phyloP scores from a whole-genome alignment of 2,797 vertebrate species.

The Neomorphus geoffroyi region DNA sequence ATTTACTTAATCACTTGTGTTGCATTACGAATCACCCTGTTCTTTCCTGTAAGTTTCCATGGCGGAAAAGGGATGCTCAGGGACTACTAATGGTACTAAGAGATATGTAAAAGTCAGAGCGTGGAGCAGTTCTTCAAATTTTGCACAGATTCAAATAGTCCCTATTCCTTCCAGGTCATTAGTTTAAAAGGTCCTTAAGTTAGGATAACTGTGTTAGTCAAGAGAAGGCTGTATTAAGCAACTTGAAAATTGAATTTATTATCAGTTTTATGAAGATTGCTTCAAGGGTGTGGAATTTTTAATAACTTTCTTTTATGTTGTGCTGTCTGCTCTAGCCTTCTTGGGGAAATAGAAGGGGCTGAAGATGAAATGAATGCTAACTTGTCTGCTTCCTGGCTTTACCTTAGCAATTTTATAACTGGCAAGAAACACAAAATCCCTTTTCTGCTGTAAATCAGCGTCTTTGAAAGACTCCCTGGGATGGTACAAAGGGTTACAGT shows the following conservation, averaged over 20 bases:
- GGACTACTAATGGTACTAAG: slow-evolving; percentile 36
- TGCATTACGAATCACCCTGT: slow-evolving; percentile 56
- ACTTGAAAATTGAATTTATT: slow-evolving; percentile 65
- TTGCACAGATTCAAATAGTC: slow-evolving; percentile 45
- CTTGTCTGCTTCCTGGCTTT: neutral
- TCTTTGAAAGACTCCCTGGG: slow-evolving; percentile 39
- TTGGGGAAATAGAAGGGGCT: slow-evolving; percentile 27
- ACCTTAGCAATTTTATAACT: slow-evolving; percentile 45
- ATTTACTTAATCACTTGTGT: slow-evolving; percentile 50
- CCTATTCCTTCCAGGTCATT: slow-evolving; percentile 53
- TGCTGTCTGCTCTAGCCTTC: slow-evolving; percentile 35
- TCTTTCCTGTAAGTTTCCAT: slow-evolving; percentile 41
- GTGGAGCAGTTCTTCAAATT: slow-evolving; percentile 8
- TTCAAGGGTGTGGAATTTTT: slow-evolving; percentile 44
- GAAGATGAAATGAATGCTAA: slow-evolving; percentile 36
- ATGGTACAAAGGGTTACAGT: slow-evolving; percentile 20
- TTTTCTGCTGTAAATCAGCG: slow-evolving; percentile 58
- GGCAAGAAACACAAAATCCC: slow-evolving; percentile 18
- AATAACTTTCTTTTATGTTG: slow-evolving; percentile 53
- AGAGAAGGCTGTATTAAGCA: slow-evolving; percentile 43
- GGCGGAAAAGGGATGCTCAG: slow-evolving; percentile 13
- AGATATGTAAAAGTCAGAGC: neutral
- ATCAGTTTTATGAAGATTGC: slow-evolving; percentile 50
- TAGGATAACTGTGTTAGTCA: slow-evolving; percentile 65
- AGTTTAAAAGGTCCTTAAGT: slow-evolving; percentile 69